Evolutionary conservation across 2,888 invertebrate genomes (phyloP).

Genomic region (Xestia c-nigrum): DNA sequence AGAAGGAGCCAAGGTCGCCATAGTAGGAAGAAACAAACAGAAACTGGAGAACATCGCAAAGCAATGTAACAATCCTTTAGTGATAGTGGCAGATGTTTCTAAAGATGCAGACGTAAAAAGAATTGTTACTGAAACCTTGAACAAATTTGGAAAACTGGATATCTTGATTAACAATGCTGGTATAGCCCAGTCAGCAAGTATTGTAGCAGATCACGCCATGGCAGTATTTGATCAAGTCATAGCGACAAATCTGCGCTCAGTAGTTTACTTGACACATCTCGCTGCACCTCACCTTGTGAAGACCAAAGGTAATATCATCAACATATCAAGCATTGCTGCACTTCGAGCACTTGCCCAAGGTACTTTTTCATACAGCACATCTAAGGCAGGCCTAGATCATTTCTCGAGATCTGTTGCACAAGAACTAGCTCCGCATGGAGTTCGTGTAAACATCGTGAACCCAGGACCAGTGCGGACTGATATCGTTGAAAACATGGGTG

Average conservation of each 20-base stretch:
- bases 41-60: slow-evolving; percentile 56
- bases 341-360: neutral
- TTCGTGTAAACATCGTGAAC: slow-evolving; percentile 90
- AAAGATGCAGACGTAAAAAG: slow-evolving; percentile 41
- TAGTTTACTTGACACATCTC: slow-evolving; percentile 57
- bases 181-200: neutral
- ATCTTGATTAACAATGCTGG: slow-evolving; percentile 42
- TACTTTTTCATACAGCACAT: slow-evolving; percentile 51
- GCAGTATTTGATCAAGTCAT: slow-evolving; percentile 44
- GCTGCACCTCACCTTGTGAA: slow-evolving; percentile 63
- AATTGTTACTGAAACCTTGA: slow-evolving; percentile 36
- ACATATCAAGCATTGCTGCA: slow-evolving; percentile 83
- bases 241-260: slow-evolving; percentile 53
- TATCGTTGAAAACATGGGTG: slow-evolving; percentile 38
- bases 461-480: slow-evolving; percentile 62
- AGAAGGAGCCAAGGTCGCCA: slow-evolving; percentile 64
- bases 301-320: slow-evolving; percentile 93
- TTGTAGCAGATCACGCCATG: slow-evolving; percentile 42
- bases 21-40: slow-evolving; percentile 61
- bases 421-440: slow-evolving; percentile 93
- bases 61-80: slow-evolving; percentile 37
- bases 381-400: slow-evolving; percentile 67
- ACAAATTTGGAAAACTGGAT: slow-evolving; percentile 28
- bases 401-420: slow-evolving; percentile 80
- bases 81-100: slow-evolving; percentile 28